Evolutionary conservation across 2,888 invertebrate genomes (phyloP).

Genomic region (Drosophila vallismaia): DNA sequence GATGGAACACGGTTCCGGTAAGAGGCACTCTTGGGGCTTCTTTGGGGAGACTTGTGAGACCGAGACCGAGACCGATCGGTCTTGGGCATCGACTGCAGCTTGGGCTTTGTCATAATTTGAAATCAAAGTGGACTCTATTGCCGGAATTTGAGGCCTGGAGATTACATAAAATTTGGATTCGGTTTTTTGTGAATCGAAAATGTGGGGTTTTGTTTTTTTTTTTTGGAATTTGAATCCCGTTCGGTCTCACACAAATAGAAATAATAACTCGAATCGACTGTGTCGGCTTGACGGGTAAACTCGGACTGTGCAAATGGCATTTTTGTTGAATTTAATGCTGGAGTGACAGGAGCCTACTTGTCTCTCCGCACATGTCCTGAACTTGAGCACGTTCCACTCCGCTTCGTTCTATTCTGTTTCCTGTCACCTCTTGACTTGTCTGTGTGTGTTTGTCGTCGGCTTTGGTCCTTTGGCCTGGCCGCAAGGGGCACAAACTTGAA

Average conservation of each 20-base stretch:
- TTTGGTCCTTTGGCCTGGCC: conserved; percentile 1
- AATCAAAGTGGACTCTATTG: too few relatives aligned
- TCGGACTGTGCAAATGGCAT: conserved; percentile 7
- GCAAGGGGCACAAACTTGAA: conserved; percentile 42
- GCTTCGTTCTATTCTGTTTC: conserved; percentile 10
- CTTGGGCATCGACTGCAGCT: neutral
- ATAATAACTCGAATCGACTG: conserved; percentile 1
- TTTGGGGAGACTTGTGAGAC: neutral
- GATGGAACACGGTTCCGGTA: neutral
- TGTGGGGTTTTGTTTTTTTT: neutral
- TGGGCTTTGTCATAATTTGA: conserved; percentile 3
- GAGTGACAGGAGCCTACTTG: conserved; percentile 19
- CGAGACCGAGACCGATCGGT: neutral
- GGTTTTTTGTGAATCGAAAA: neutral
- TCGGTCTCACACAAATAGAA: neutral
- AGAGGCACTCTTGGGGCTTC: neutral
- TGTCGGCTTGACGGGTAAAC: conserved; percentile 11
- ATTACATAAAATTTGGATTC: conserved; percentile 12
- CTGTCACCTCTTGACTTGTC: conserved; percentile 41
- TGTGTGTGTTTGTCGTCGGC: conserved; percentile 30
- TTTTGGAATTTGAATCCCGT: neutral
- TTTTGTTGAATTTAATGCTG: neutral
- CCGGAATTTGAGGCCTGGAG: too few relatives aligned
- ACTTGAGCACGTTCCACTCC: conserved; percentile 53
- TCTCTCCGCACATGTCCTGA: conserved; percentile 33